A percentile compares a stretch with the other conserved stretches of the same genome.
Conservation (phyloP, 37 sponge, comb jelly and placozoan genomes). For the Oopsacas minuta region DNA sequence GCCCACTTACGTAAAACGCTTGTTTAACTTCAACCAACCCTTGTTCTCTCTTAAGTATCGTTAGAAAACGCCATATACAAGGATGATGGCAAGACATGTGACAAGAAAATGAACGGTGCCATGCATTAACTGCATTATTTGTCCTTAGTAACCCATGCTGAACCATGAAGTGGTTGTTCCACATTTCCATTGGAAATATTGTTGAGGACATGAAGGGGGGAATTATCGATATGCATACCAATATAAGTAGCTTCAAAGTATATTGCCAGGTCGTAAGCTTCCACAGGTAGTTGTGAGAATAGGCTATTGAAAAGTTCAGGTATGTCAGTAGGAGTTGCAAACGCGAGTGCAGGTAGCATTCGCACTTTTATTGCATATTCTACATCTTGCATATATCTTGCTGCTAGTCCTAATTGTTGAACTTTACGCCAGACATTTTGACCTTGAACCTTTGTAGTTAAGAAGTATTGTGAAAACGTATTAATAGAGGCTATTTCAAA, state of each 20-base stretch:
- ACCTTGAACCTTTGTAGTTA: slow-evolving; percentile 1
- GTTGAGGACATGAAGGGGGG: not conserved
- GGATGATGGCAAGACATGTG: too few species aligned
- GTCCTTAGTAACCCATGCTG: too few species aligned
- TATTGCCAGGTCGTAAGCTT: slow-evolving; percentile 11
- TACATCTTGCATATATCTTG: slow-evolving; percentile 13
- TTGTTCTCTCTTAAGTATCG: too few species aligned
- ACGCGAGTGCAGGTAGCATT: slow-evolving; percentile 20
- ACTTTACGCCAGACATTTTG: slow-evolving; percentile 14
- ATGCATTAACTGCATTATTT: too few species aligned
- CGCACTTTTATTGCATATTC: slow-evolving; percentile 6
- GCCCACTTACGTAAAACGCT: too few species aligned
- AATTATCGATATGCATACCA: slow-evolving; percentile 14
- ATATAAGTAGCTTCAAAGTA: slow-evolving; percentile 13
- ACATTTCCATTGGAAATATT: slow-evolving; percentile 17
- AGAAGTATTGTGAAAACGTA: slow-evolving; percentile 11
- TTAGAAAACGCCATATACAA: too few species aligned
- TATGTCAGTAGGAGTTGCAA: slow-evolving; percentile 6
- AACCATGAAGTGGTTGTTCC: too few species aligned
- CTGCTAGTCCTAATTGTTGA: slow-evolving; percentile 8
- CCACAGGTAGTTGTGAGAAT: not conserved
- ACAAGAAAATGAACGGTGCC: too few species aligned
- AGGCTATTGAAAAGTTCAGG: slow-evolving; percentile 7
- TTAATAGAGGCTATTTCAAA: slow-evolving; percentile 16
- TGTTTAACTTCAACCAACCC: too few species aligned